These are phyloP conservation scores for Tetragonula carbonaria DNA, from an alignment of 2,888 invertebrate genomes.

Conservation along the genomic window DNA sequence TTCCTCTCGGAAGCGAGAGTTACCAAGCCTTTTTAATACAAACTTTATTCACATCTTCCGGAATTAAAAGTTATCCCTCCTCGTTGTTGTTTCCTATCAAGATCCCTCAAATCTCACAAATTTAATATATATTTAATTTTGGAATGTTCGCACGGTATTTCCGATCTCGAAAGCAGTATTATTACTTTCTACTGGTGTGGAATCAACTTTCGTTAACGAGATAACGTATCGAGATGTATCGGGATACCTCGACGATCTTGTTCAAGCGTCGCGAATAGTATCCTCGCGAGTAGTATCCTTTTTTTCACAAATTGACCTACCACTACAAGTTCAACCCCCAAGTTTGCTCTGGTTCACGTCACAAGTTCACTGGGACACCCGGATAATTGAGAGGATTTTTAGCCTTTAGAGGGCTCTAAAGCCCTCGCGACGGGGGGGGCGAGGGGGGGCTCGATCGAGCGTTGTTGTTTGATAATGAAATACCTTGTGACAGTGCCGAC, in stretches of 20 bases:
- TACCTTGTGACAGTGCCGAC: slow-evolving; percentile 16
- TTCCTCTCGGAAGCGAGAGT: too few relatives aligned
- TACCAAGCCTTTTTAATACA: too few relatives aligned
- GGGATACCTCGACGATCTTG: not conserved
- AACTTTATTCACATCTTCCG: too few relatives aligned
- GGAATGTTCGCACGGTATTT: too few relatives aligned
- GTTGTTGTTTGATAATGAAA: slow-evolving; percentile 9
- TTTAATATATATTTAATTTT: too few relatives aligned
- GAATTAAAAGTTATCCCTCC: too few relatives aligned
- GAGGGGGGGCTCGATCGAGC: not conserved
- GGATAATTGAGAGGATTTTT: not conserved
- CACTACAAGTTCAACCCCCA: not conserved
- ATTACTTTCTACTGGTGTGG: not conserved
- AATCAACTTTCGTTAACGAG: not conserved
- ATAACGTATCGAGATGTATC: not conserved
- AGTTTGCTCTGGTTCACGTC: not conserved
- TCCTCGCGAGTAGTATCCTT: not conserved
- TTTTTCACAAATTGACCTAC: not conserved
- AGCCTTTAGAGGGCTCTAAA: not conserved
- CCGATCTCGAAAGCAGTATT: not conserved
- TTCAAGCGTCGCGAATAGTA: not conserved
- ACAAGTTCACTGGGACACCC: too few relatives aligned
- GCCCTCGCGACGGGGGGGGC: too few relatives aligned
- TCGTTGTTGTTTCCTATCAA: too few relatives aligned
- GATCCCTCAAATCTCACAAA: too few relatives aligned